phyloP scores from a whole-genome alignment of 2,797 vertebrate genomes.

The Pseudotriccus pelzelni region DNA sequence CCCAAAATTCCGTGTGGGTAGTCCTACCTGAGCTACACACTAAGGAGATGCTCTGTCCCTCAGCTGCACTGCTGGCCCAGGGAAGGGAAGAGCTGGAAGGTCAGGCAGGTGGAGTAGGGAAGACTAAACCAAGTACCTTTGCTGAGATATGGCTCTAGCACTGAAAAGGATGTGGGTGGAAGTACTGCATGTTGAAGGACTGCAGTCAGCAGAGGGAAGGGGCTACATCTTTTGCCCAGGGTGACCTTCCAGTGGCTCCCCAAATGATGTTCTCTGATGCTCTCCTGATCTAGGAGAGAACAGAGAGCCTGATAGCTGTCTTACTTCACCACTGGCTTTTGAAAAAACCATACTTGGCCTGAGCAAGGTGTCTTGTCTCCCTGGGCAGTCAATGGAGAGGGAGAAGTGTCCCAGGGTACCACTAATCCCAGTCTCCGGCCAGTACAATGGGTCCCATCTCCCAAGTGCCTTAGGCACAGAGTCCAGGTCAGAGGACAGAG shows the following conservation, averaged over 20 bases:
- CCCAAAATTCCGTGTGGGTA: neutral
- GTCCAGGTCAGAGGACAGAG: neutral
- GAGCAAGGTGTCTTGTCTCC: neutral
- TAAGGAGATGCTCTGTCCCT: neutral
- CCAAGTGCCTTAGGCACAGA: neutral
- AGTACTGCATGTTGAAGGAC: neutral
- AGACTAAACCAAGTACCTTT: neutral
- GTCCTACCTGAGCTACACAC: neutral
- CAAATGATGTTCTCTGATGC: neutral
- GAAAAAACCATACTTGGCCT: neutral
- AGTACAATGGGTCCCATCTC: neutral
- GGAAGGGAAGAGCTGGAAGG: neutral
- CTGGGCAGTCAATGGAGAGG: neutral
- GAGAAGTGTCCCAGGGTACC: neutral
- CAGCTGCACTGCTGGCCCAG: neutral
- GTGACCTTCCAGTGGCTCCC: neutral
- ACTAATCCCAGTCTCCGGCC: neutral
- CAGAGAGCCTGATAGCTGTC: fast-evolving
- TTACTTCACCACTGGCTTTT: neutral
- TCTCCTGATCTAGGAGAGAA: neutral
- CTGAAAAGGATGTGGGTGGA: neutral
- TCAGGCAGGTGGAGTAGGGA: neutral
- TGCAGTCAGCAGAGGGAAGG: neutral
- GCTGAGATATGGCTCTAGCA: neutral
- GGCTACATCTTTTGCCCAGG: neutral